Percentiles rank a stretch among this genome's conserved stretches.
These are phyloP conservation scores for Caenorhabditis sp. DNA, from an alignment of 2,888 invertebrate genomes.

Conservation along the genomic window DNA sequence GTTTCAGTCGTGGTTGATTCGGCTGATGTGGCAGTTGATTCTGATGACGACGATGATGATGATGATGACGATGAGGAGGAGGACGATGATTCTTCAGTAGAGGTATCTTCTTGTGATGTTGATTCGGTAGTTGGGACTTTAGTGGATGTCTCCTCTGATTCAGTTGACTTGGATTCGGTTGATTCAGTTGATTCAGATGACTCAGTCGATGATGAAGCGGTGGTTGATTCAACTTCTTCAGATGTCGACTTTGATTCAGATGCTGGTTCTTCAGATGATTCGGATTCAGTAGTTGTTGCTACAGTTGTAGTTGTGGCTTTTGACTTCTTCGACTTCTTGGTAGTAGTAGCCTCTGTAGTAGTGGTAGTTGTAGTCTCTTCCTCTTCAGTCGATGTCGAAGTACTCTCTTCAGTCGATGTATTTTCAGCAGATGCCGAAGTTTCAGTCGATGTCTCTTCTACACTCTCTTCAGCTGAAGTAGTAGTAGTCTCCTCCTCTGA, in stretches of 20 bases:
- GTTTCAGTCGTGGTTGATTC: neutral
- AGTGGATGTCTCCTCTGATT: neutral
- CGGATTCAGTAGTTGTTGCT: neutral
- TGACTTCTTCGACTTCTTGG: neutral
- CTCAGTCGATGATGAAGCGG: constrained; percentile 24
- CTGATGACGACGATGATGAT: neutral
- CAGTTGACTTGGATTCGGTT: neutral
- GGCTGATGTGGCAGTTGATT: neutral
- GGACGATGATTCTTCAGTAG: neutral
- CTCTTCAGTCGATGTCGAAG: constrained; percentile 10
- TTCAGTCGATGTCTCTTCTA: constrained; percentile 28
- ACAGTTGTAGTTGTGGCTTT: constrained; percentile 1
- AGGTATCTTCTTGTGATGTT: neutral
- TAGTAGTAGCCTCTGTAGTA: neutral
- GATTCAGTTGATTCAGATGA: neutral
- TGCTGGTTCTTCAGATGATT: constrained; percentile 6
- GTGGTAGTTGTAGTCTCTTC: constrained; percentile 6
- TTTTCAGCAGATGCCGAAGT: constrained; percentile 11
- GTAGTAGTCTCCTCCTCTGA: neutral
- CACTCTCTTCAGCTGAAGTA: constrained; percentile 25
- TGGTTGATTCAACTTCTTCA: constrained; percentile 16
- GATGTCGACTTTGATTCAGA: constrained; percentile 18
- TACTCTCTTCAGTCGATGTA: neutral
- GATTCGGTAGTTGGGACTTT: neutral
- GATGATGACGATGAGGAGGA: neutral